These are phyloP conservation scores for Calameuta idolon DNA, from an alignment of 2,888 invertebrate genomes.

Conservation along the genomic window DNA sequence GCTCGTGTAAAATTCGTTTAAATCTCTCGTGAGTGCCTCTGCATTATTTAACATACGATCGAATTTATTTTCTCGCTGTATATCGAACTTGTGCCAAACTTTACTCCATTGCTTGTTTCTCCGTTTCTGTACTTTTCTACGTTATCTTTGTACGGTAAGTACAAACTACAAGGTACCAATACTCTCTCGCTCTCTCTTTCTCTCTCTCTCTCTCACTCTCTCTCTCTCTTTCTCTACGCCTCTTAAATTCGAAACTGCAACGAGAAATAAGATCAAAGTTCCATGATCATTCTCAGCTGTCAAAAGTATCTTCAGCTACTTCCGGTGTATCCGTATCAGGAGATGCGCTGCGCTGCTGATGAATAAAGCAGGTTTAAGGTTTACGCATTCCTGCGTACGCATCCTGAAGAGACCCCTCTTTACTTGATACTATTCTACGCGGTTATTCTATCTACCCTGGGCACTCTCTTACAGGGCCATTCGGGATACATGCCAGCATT, in stretches of 20 bases:
- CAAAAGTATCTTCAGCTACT: not conserved
- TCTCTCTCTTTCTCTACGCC: not conserved
- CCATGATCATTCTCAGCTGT: not conserved
- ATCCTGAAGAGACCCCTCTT: not conserved
- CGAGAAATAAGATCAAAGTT: not conserved
- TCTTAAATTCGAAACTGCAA: not conserved
- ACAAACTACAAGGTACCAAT: not conserved
- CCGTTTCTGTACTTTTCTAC: not conserved
- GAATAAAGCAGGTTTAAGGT: not conserved
- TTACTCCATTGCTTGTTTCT: not conserved
- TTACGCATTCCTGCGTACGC: not conserved
- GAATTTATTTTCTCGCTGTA: not conserved
- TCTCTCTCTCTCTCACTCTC: no score
- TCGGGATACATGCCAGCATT: not conserved
- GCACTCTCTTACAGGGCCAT: not conserved
- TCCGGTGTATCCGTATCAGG: not conserved
- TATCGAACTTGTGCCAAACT: not conserved
- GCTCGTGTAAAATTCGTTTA: not conserved
- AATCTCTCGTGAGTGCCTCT: not conserved
- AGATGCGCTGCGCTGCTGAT: not conserved
- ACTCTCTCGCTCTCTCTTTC: no score
- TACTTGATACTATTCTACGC: not conserved
- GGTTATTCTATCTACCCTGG: not conserved
- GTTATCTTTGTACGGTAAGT: not conserved
- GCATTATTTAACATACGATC: not conserved